Evolutionary conservation across 2,113 vertebrate species (phyloP), one percentile per base, ranked within the genome.

Genomic region (Nematolebias whitei): DNA sequence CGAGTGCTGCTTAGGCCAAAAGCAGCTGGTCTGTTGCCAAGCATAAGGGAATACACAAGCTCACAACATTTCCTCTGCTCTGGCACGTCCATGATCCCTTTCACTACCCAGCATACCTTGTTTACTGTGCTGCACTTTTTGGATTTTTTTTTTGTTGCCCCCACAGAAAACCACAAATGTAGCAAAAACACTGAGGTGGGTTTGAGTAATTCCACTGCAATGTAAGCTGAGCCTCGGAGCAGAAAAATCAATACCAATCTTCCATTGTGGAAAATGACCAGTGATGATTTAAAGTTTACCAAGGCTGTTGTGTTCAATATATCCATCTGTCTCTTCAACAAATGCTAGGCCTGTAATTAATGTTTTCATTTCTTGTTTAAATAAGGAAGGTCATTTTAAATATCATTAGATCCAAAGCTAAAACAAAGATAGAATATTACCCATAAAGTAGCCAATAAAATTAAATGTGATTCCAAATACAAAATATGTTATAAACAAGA

Each of bases 11-110:
- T 84, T 68, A 75, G 74, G 78, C 65, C 32, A 85, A 82, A 73
- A 59, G 69, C 85, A 89, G 86, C 82, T 86, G 85, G 82, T 86
- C 64, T 4, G 79, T 90, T 91, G 89, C 90, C 88, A 88, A 89
- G 85, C 75, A 87, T 56, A 78, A 69, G 70, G 71, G 74, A 69
- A 83, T 69, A 90, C 84, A 90, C 74, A 82, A 53, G 29, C 81
- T 68, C 83, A 87, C 68, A 89, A 87, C 83, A 88, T 78, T 73
- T 80, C 80, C 79, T 86, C 82, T 83, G 63, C 22, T 41, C 64
- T 80, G 77, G 66, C 66, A 76, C 78, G 68, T 84, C 78, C 63
- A 43, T 78, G 77, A 82, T 66, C 75, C 85, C 71, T 52, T 76
- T 71, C 80, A 75, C 71, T 79, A 79, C 35, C 71, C 49, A 47